A percentile compares a stretch with the other conserved stretches of the same genome.
These are phyloP conservation scores for Neotoma lepida DNA, from an alignment of 2,113 vertebrate species.

Conservation along the genomic window DNA sequence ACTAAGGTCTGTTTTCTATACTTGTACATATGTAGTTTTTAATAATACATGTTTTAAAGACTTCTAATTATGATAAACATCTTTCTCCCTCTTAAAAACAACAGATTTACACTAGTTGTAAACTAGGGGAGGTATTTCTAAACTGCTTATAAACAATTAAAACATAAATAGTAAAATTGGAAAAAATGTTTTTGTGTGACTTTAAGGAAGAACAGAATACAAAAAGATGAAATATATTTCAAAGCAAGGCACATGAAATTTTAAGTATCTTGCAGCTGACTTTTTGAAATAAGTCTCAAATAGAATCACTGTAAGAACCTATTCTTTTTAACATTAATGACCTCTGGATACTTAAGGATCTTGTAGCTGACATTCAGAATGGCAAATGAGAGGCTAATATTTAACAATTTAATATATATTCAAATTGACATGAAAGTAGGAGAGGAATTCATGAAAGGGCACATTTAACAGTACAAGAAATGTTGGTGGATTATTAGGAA, in stretches of 20 bases:
- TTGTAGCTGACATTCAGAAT: conserved; percentile 48
- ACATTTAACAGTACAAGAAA: conserved; percentile 25
- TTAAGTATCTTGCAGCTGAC: not conserved
- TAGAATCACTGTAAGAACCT: conserved; percentile 8
- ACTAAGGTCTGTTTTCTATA: not conserved
- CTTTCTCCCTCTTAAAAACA: not conserved
- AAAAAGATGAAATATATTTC: not conserved
- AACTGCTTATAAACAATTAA: not conserved
- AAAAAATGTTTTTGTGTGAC: not conserved
- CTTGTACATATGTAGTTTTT: not conserved
- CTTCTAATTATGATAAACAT: not conserved
- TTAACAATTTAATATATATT: conserved; percentile 67
- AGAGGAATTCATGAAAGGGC: conserved; percentile 1
- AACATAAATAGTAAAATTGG: not conserved
- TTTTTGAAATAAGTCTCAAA: not conserved
- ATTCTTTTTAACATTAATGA: conserved; percentile 50
- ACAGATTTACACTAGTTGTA: not conserved
- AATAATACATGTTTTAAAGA: not conserved
- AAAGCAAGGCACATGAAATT: not conserved
- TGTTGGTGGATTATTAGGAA: conserved; percentile 20
- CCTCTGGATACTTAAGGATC: conserved; percentile 13
- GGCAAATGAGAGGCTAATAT: not conserved
- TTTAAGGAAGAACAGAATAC: not conserved
- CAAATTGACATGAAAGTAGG: conserved; percentile 46
- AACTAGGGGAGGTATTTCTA: not conserved